Percentiles rank a stretch among this genome's conserved stretches.
Conservation (phyloP, 2,797 vertebrate genomes). For the Coracias cyanogaster region DNA sequence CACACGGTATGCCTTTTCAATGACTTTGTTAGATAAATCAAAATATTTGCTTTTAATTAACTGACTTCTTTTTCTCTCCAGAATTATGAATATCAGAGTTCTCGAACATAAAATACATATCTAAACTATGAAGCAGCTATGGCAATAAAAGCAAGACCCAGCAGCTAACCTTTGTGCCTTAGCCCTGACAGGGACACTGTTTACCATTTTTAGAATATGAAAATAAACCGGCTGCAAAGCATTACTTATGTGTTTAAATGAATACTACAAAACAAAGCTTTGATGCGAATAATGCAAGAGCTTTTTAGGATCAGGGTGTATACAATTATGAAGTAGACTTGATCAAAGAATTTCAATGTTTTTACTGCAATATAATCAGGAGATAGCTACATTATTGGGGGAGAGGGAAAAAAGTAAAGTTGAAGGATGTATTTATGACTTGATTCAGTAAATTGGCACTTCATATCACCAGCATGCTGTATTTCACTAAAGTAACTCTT, state of each 20-base stretch:
- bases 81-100: neutral
- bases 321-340: neutral
- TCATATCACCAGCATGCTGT: neutral
- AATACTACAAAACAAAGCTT: neutral
- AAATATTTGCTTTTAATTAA: neutral
- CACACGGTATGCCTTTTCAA: neutral
- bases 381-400: neutral
- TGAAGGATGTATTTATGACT: neutral
- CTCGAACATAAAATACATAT: neutral
- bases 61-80: neutral
- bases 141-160: neutral
- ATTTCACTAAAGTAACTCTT: neutral
- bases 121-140: neutral
- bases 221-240: neutral
- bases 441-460: neutral
- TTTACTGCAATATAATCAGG: neutral
- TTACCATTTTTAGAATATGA: neutral
- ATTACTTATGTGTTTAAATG: neutral
- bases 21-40: neutral
- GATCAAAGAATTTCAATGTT: neutral
- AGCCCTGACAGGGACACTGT: neutral
- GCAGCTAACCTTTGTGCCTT: neutral
- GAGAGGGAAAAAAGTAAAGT: neutral
- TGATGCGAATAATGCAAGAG: neutral
- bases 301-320: neutral